These are phyloP conservation scores for Solenopsis fugax DNA, from an alignment of 1,140 invertebrate species.

Conservation along the genomic window DNA sequence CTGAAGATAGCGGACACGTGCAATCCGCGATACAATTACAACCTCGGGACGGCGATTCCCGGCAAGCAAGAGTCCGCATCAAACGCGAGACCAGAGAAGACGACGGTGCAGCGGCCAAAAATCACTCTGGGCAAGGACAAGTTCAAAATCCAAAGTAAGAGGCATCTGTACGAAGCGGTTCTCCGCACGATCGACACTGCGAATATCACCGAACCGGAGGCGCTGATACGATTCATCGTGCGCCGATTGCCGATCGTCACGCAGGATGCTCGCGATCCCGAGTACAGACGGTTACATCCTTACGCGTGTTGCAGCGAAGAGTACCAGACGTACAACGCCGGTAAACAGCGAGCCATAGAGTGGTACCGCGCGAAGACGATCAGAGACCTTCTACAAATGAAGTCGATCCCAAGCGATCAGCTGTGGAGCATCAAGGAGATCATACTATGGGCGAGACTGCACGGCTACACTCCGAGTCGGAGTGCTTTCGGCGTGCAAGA, in stretches of 20 bases:
- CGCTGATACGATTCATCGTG: constrained; percentile 81
- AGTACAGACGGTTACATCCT: constrained; percentile 85
- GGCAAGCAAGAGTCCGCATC: constrained; percentile 45
- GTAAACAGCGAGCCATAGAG: constrained; percentile 87
- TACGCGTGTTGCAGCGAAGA: constrained; percentile 84
- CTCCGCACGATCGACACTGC: constrained; percentile 66
- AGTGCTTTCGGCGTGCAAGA: background rate
- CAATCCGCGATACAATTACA: constrained; percentile 3
- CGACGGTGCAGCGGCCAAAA: constrained; percentile 48
- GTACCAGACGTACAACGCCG: constrained; percentile 86
- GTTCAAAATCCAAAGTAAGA: constrained; percentile 76
- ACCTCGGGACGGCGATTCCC: background rate
- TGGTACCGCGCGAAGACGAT: constrained; percentile 86
- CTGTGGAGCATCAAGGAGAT: constrained; percentile 87
- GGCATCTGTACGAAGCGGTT: constrained; percentile 74
- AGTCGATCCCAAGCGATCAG: constrained; percentile 76
- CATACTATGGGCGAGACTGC: constrained; percentile 86
- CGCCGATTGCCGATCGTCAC: constrained; percentile 82
- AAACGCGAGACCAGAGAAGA: constrained; percentile 11
- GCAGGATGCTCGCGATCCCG: constrained; percentile 77
- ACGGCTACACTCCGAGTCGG: constrained; percentile 84
- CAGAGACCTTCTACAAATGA: constrained; percentile 79
- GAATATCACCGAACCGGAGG: constrained; percentile 68
- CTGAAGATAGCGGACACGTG: constrained; percentile 76
- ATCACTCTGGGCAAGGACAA: constrained; percentile 78